Conservation (phyloP, 2,113 vertebrate species). For the Notothenia rossii region DNA sequence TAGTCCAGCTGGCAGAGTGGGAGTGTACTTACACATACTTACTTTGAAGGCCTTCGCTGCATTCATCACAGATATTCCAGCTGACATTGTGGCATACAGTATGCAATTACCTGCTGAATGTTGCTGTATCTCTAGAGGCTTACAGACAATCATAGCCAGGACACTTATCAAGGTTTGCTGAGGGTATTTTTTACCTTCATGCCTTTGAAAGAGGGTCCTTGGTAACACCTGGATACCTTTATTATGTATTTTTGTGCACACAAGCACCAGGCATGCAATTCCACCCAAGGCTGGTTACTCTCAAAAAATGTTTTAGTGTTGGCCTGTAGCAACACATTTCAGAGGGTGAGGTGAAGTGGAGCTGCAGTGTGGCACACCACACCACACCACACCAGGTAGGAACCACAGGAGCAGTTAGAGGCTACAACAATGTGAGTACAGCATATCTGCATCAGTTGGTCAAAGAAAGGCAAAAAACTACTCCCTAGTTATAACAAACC, state of each 20-base stretch:
- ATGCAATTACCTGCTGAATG: constrained; percentile 63
- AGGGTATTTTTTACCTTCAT: constrained; percentile 2
- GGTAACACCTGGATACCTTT: background rate
- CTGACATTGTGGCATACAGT: constrained; percentile 59
- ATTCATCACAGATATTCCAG: constrained; percentile 70
- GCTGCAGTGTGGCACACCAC: constrained; percentile 62
- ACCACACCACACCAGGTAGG: constrained; percentile 49
- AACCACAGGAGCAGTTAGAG: constrained; percentile 35
- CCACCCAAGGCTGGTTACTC: constrained; percentile 19
- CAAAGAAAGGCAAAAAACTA: constrained; percentile 43
- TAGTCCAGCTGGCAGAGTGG: constrained; percentile 74
- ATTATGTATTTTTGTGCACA: background rate
- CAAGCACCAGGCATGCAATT: background rate
- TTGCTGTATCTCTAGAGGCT: constrained; percentile 25
- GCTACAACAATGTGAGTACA: constrained; percentile 37
- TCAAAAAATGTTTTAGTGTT: constrained; percentile 18
- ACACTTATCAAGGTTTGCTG: constrained; percentile 18
- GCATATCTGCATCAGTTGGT: constrained; percentile 48
- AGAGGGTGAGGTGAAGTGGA: constrained; percentile 55
- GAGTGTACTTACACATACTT: constrained; percentile 74
- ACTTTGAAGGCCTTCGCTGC: constrained; percentile 72
- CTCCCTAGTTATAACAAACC: constrained; percentile 7
- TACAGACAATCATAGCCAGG: background rate
- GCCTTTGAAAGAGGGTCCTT: background rate
- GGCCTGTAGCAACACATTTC: constrained; percentile 24